Conservation (phyloP, 2,113 vertebrate species). For the Cebidichthys violaceus region DNA sequence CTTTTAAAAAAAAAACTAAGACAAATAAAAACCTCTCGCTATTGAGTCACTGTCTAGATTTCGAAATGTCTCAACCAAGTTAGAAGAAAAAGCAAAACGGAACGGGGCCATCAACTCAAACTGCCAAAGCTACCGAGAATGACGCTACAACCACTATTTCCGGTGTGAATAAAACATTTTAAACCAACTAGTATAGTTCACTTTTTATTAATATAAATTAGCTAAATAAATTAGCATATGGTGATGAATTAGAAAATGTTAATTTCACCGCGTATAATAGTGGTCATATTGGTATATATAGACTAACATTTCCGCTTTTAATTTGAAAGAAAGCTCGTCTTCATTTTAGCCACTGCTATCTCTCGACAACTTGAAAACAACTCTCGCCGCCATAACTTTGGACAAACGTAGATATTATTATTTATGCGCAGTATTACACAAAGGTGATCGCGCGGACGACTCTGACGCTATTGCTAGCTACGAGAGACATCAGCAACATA, state of each 20-base stretch:
- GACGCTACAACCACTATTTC: neutral
- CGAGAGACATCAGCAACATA: too few relatives aligned
- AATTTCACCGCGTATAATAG: neutral
- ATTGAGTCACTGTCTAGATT: too few relatives aligned
- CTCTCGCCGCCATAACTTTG: slow-evolving; percentile 16
- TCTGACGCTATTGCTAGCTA: neutral
- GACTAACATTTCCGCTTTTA: neutral
- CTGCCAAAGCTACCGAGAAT: neutral
- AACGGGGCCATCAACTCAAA: neutral
- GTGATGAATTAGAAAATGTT: accelerated
- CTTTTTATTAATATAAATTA: neutral
- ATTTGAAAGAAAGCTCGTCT: slow-evolving; percentile 9
- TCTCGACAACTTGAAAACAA: neutral
- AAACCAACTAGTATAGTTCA: neutral
- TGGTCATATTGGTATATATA: too few relatives aligned
- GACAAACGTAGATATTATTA: too few relatives aligned
- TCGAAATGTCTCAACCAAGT: neutral
- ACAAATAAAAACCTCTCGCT: accelerated
- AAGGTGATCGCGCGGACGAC: neutral
- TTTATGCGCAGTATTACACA: neutral
- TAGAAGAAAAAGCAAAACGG: neutral
- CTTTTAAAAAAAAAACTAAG: neutral
- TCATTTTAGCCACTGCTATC: accelerated
- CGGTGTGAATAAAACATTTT: neutral
- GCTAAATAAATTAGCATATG: neutral